Evolutionary conservation across 2,888 invertebrate species (phyloP).

Genomic region (Thecophora atra): DNA sequence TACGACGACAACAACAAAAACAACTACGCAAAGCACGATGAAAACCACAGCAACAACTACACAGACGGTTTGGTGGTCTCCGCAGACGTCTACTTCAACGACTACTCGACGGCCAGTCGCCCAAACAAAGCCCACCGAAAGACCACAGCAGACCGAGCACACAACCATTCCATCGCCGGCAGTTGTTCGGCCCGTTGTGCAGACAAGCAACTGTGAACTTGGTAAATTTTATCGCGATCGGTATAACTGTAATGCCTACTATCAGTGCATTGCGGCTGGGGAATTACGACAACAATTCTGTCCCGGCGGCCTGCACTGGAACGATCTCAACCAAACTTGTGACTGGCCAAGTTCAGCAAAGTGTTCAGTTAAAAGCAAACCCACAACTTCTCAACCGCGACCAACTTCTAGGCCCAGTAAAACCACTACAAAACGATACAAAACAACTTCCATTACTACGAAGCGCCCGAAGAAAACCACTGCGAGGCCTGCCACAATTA

Average conservation of each 20-base stretch:
- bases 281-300: slow-evolving; percentile 77
- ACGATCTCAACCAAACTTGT: slow-evolving; percentile 72
- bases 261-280: slow-evolving; percentile 77
- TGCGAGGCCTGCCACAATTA: too few relatives aligned
- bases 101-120: slow-evolving; percentile 54
- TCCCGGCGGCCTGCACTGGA: slow-evolving; percentile 85
- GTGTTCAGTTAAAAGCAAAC: slow-evolving; percentile 67
- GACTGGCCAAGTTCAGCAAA: slow-evolving; percentile 84
- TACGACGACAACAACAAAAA: slow-evolving; percentile 55
- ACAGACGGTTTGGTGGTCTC: not conserved
- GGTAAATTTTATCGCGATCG: slow-evolving; percentile 72
- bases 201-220: slow-evolving; percentile 64
- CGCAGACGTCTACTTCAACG: slow-evolving; percentile 43
- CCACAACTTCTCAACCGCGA: slow-evolving; percentile 11
- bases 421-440: slow-evolving; percentile 46
- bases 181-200: slow-evolving; percentile 65
- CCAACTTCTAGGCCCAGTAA: slow-evolving; percentile 42
- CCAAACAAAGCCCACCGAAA: slow-evolving; percentile 46
- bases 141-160: slow-evolving; percentile 43
- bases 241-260: slow-evolving; percentile 78
- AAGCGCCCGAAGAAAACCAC: slow-evolving; percentile 52
- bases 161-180: slow-evolving; percentile 67
- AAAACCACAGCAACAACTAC: slow-evolving; percentile 43
- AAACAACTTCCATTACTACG: slow-evolving; percentile 44
- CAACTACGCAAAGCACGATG: slow-evolving; percentile 41